A percentile compares a stretch with the other conserved stretches of the same genome.
These are phyloP conservation scores for Pandion haliaetus DNA, from an alignment of 2,113 vertebrate genomes.

Conservation along the genomic window DNA sequence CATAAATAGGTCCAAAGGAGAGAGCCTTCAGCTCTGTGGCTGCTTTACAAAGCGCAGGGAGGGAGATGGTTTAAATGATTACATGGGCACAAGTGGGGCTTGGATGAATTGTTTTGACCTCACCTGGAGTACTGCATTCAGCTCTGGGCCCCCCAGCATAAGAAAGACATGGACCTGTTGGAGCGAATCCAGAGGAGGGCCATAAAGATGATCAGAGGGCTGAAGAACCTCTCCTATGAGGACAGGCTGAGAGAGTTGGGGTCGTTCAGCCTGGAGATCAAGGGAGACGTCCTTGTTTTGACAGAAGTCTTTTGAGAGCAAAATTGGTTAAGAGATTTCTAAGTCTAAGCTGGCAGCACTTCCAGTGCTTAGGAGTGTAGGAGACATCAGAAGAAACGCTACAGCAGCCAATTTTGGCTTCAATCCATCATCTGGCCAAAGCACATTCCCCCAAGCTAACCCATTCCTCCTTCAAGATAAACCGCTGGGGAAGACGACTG, in stretches of 20 bases:
- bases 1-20: background rate
- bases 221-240: too few relatives aligned
- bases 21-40: fast-evolving
- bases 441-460: too few relatives aligned
- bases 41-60: background rate
- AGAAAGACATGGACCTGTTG: too few relatives aligned
- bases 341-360: background rate
- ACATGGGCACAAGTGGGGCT: fast-evolving
- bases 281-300: background rate
- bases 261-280: too few relatives aligned
- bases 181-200: too few relatives aligned
- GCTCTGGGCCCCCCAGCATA: too few relatives aligned
- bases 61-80: background rate
- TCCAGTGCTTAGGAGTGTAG: background rate
- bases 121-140: too few relatives aligned
- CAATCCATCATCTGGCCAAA: background rate
- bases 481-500: too few relatives aligned
- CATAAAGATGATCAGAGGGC: too few relatives aligned
- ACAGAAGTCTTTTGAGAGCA: background rate
- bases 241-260: too few relatives aligned
- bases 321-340: background rate
- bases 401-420: background rate
- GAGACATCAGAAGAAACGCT: background rate
- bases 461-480: too few relatives aligned
- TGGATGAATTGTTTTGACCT: background rate